phyloP scores from a whole-genome alignment of 2,113 vertebrate genomes.

The Pogonocichla stellata region DNA sequence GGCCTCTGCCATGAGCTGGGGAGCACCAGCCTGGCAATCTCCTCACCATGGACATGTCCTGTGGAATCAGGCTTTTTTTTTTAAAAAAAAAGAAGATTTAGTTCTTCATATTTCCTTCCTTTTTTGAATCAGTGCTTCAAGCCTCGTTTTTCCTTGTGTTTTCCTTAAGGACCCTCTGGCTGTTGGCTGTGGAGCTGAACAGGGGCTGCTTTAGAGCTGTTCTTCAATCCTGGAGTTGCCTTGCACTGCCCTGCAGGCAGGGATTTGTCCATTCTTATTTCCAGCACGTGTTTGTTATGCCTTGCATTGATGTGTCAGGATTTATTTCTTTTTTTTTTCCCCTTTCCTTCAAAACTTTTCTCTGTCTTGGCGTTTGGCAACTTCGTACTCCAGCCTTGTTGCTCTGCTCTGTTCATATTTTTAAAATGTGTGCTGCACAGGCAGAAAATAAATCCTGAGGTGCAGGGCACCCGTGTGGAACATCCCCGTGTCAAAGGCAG shows the following conservation, averaged over 20 bases:
- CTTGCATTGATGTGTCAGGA: background rate
- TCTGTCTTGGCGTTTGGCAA: background rate
- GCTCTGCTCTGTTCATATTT: background rate
- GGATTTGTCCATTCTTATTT: background rate
- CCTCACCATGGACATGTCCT: background rate
- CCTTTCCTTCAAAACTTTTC: background rate
- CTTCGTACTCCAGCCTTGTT: background rate
- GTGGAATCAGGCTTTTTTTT: too few species aligned
- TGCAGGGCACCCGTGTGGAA: constrained; percentile 27
- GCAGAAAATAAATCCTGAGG: constrained; percentile 37
- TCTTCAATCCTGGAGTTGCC: too few species aligned
- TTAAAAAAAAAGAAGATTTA: background rate
- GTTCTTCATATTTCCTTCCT: accelerated
- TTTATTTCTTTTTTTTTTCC: background rate
- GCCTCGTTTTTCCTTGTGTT: accelerated
- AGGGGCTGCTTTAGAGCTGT: background rate
- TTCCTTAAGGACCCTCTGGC: accelerated
- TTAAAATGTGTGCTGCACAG: background rate
- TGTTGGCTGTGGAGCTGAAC: background rate
- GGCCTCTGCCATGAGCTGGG: background rate
- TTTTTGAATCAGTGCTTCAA: background rate
- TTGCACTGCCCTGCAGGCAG: background rate
- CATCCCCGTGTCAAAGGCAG: constrained; percentile 10
- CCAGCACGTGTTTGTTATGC: accelerated
- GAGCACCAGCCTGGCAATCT: background rate